Evolutionary conservation across 1,140 invertebrate species (phyloP).

Genomic region (Brachionus koreanus): DNA sequence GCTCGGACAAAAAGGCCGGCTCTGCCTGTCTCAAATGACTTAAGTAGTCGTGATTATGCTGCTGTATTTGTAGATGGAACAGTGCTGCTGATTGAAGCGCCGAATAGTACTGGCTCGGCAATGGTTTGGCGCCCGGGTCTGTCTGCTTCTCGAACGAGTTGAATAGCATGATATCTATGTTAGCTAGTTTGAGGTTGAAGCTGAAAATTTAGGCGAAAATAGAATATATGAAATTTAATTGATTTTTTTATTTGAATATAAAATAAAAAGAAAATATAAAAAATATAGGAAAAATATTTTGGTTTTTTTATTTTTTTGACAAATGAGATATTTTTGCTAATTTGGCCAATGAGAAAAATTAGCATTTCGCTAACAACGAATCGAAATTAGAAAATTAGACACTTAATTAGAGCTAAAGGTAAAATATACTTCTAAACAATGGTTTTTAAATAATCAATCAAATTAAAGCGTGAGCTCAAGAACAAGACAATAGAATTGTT

Average conservation of each 20-base stretch:
- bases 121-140: neutral
- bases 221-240: neutral
- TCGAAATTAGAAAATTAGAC: neutral
- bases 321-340: neutral
- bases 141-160: neutral
- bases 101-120: neutral
- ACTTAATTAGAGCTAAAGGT: constrained; percentile 6
- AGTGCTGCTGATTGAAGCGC: constrained; percentile 7
- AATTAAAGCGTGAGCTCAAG: constrained; percentile 5
- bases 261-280: neutral
- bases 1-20: neutral
- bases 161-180: neutral
- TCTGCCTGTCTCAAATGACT: neutral
- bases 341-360: neutral
- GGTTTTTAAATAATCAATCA: constrained; percentile 22
- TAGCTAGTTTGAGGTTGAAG: neutral
- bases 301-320: neutral
- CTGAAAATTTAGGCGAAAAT: neutral
- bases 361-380: neutral
- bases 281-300: neutral
- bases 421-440: neutral
- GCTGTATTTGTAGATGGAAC: constrained; percentile 17
- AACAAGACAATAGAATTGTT: neutral
- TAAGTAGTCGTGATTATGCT: neutral
- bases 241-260: constrained; percentile 29